These are phyloP conservation scores for Hassar affinis DNA, from an alignment of 2,113 vertebrate species.

Conservation along the genomic window DNA sequence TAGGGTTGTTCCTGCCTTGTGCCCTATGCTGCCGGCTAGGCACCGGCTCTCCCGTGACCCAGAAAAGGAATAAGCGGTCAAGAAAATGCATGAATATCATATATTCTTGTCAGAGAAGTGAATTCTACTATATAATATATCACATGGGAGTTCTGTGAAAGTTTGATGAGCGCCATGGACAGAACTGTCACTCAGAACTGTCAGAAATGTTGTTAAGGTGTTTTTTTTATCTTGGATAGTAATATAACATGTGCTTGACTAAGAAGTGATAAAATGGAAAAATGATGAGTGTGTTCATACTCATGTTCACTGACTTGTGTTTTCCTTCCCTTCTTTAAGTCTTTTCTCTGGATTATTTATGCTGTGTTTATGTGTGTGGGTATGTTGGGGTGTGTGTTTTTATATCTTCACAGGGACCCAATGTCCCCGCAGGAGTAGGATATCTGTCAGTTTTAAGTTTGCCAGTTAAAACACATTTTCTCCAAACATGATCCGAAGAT, in stretches of 20 bases:
- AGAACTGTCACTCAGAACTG: not conserved
- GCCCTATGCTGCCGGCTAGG: too few relatives aligned
- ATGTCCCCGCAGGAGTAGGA: too few relatives aligned
- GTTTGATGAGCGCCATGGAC: not conserved
- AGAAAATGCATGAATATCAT: too few relatives aligned
- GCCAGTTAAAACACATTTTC: not conserved
- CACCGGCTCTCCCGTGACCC: too few relatives aligned
- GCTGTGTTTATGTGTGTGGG: not conserved
- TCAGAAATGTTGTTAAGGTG: not conserved
- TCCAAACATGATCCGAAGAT: not conserved
- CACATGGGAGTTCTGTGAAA: not conserved
- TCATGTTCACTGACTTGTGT: not conserved
- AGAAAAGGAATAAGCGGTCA: too few relatives aligned
- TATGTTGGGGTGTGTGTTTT: not conserved
- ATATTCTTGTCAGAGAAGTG: not conserved
- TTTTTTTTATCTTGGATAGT: not conserved
- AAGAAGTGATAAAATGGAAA: too few relatives aligned
- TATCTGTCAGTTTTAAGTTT: not conserved
- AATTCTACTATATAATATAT: not conserved
- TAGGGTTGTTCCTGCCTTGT: too few relatives aligned
- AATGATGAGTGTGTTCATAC: too few relatives aligned
- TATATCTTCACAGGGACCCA: not conserved
- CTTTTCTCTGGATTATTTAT: not conserved
- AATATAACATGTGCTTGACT: not conserved
- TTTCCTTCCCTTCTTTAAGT: not conserved